Evolutionary conservation across 2,888 invertebrate species (phyloP).

Genomic region (Dione vanillae): DNA sequence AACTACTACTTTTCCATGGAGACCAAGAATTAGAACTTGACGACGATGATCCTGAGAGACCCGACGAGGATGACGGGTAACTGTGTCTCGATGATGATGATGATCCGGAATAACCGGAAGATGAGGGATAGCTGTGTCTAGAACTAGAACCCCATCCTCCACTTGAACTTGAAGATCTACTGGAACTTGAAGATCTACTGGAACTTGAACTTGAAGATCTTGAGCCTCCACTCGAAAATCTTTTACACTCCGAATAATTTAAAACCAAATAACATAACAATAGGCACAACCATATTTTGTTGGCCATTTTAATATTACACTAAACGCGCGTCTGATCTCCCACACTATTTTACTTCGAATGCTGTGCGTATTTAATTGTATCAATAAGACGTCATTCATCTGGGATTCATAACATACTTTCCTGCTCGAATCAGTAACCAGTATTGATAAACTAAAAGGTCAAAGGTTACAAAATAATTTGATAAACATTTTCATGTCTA

Average conservation of each 20-base stretch:
- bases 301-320: conserved; percentile 62
- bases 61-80: conserved; percentile 41
- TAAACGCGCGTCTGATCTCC: conserved; percentile 51
- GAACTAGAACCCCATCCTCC: conserved; percentile 35
- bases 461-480: conserved; percentile 23
- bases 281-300: conserved; percentile 66
- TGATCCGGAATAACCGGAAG: conserved; percentile 37
- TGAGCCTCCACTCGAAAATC: conserved; percentile 49
- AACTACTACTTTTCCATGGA: conserved; percentile 1
- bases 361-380: conserved; percentile 39
- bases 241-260: conserved; percentile 56
- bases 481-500: background rate
- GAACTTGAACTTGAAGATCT: conserved; percentile 40
- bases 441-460: conserved; percentile 24
- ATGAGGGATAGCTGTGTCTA: conserved; percentile 44
- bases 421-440: conserved; percentile 26
- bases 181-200: conserved; percentile 37
- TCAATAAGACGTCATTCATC: conserved; percentile 53
- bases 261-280: conserved; percentile 57
- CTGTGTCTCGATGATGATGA: conserved; percentile 7
- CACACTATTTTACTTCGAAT: conserved; percentile 35
- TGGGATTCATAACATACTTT: conserved; percentile 49
- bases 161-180: conserved; percentile 40
- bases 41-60: conserved; percentile 33
- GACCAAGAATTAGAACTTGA: conserved; percentile 17